Base-by-base conservation (phyloP, 1,140 invertebrate species). In the Drepana arcuata region DNA sequence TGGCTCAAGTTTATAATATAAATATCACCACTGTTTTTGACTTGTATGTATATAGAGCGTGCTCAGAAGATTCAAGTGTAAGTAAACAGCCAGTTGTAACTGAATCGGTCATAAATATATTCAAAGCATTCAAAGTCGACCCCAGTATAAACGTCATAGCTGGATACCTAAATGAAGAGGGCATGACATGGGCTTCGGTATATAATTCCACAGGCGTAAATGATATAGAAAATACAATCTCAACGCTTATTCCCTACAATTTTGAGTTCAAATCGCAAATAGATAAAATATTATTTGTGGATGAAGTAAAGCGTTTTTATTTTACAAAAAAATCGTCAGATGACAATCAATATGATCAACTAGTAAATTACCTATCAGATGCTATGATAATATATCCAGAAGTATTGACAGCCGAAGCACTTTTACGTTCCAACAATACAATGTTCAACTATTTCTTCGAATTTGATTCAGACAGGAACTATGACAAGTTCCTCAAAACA, bases 401-500 rank as follows among this genome's bases (percentile, higher is more conserved):
- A 39, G 24, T 26, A 5, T 18, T 53, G 6, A 47, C 49, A 24
- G 18, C 38, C 4, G 48, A 51, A 14, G 39, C 45, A 21, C 18
- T 21, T 4, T 5, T 9, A 14, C 5, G 15, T 6, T n/a, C 1
- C 12, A 7, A 21, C 7, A 11, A 16, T 1, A 13, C 50, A 16
- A 14, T 67, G 4, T 64, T 41, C 16, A 62, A 64, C 39, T 67
- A 64, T 40, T 53, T 52, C 25, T 67, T 64, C 34, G 41, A 58
- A 30, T 62, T 54, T 36, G 52, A 52, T 28, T 67, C 54, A 0
- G 21, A 31, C 0, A 58, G 63, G 34, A 67, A 67, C 43, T 43
- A 53, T 27, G 26, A 27, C 24, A 67, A 67, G 35, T 48, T 47
- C 4, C 1, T 36, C 9, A 39, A 43, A n/a, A n/a, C n/a, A n/a